Base-by-base conservation (phyloP, 2,888 invertebrate species). In the Cyaniris semiargus region DNA sequence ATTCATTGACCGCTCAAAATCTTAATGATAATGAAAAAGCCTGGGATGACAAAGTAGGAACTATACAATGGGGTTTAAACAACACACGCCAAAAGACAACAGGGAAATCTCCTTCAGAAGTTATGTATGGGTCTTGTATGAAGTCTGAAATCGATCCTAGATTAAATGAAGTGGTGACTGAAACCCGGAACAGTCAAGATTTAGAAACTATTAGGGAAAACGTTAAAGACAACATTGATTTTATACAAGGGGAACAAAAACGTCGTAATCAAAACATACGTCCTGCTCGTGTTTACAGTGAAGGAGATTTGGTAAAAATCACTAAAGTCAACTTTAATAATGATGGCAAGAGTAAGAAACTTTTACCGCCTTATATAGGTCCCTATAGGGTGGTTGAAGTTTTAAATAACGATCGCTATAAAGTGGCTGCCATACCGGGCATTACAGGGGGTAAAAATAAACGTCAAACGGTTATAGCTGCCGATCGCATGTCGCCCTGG, bases 331-430 rank as follows among this genome's bases (percentile, higher is more conserved):
- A 34, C 34, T 34, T 34, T 34, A 34, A 6, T 34, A 6, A 34
- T 34, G 48, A 48, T 48, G 48, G 48, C 48, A 48, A 48, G 13
- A 48, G 8, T 48, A 13, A 48, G 48, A 48, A 48, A 70, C 77
- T 82, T 2, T 53, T 81, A 31, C 81, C 82, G 0, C 31, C 78
- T 1, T 82, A 79, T 66, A 74, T 75, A 48, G 81, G 81, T 1
- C 82, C 83, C 1, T 83, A 77, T 75, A 71, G 78, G 3, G 79
- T 83, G 1, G 18, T 53, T 10, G 44, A 44, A 48, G 77, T 79
- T 7, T 31, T 82, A 23, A 81, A 79, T 8, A 82, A 81, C 15
- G 82, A 82, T 53, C 76, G 70, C 18, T 53, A 53, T 18, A 53
- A 53, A 31, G 5, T 81, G 76, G 78, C 79, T 10, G 53, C 80